phyloP scores from a whole-genome alignment of 1,140 invertebrate species.

The Zaprionus gabonicus region DNA sequence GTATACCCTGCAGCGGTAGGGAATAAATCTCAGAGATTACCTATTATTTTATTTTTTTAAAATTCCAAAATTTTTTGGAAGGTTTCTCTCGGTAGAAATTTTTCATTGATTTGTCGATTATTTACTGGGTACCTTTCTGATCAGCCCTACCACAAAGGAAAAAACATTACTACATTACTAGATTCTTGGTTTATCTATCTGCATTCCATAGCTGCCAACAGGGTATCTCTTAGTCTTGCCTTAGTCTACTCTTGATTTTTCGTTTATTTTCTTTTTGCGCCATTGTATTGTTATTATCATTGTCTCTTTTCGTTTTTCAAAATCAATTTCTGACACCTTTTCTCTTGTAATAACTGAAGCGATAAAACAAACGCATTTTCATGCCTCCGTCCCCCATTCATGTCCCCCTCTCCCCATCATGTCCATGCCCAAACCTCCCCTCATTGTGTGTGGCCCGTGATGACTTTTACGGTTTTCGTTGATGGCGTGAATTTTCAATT shows the following conservation, averaged over 20 bases:
- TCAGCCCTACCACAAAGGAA: no score
- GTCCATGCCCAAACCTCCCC: neutral
- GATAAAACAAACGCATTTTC: slow-evolving; percentile 51
- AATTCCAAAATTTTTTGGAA: no score
- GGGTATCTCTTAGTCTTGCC: neutral
- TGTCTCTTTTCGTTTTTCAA: slow-evolving; percentile 40
- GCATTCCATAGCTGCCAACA: no score
- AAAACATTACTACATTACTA: no score
- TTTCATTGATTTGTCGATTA: no score
- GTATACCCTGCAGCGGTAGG: neutral
- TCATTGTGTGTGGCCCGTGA: slow-evolving; percentile 49
- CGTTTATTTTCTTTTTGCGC: slow-evolving; percentile 27
- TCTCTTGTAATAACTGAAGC: slow-evolving; percentile 56
- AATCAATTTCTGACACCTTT: slow-evolving; percentile 75
- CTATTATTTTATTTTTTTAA: no score
- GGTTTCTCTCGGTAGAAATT: no score
- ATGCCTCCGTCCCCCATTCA: neutral
- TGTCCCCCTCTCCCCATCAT: no score
- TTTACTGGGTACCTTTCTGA: no score
- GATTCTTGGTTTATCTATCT: no score
- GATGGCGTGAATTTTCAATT: slow-evolving; percentile 55
- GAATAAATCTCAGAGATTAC: no score
- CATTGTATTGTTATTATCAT: slow-evolving; percentile 51
- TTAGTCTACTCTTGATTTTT: slow-evolving; percentile 27
- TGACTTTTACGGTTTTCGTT: slow-evolving; percentile 43